Conservation (phyloP, 64 coral and sea anemone genomes). For the Trachythela sp. region DNA sequence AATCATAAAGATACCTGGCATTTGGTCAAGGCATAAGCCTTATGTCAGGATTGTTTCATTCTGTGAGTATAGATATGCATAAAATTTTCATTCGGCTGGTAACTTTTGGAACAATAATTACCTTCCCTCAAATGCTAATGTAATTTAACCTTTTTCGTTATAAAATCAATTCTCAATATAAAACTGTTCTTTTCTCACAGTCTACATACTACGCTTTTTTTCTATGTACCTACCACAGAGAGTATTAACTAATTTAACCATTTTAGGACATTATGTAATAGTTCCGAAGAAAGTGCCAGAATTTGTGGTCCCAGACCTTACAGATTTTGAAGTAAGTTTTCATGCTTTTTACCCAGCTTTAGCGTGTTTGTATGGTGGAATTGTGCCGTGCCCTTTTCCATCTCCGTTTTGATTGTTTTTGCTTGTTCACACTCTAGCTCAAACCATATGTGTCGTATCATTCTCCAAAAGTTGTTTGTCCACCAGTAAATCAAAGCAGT, state of each 20-base stretch:
- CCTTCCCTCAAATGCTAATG: no score
- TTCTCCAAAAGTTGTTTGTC: slow-evolving; percentile 66
- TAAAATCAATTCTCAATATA: no score
- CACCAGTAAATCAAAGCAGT: slow-evolving; percentile 52
- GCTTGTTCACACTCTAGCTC: slow-evolving; percentile 44
- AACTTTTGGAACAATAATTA: no score
- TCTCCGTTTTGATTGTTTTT: neutral
- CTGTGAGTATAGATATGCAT: no score
- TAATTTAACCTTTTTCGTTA: no score
- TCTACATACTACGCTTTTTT: neutral
- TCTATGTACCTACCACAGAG: no score
- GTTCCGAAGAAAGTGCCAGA: slow-evolving; percentile 87
- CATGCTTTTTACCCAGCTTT: neutral
- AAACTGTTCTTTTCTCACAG: no score
- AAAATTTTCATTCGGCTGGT: no score
- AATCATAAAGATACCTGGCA: no score
- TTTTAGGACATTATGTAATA: slow-evolving; percentile 84
- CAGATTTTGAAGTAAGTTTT: slow-evolving; percentile 72
- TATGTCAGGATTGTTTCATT: no score
- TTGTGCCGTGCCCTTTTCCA: neutral
- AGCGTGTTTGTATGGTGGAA: neutral
- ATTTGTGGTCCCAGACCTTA: slow-evolving; percentile 87
- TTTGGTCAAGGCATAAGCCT: no score
- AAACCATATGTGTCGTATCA: slow-evolving; percentile 96
- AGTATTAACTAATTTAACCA: neutral